Base-by-base conservation (phyloP, 2,888 invertebrate genomes). In the Hemistola chrysoprasaria region DNA sequence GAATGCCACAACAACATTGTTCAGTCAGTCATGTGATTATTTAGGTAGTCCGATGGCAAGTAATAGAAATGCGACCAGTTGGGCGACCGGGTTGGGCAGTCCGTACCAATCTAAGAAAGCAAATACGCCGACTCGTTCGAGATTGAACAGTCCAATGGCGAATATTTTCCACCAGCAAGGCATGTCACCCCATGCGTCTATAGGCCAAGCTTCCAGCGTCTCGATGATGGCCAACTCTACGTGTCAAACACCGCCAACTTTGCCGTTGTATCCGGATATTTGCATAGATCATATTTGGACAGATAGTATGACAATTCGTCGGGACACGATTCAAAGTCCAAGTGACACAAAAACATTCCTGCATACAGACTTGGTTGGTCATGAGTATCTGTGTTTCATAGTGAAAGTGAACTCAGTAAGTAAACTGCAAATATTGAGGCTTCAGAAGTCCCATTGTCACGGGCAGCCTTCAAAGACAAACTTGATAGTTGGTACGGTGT, bases 241-340 rank as follows among this genome's bases (percentile, higher is more conserved):
- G 10, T 75, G 81, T 0, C 90, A 90, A 45, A 59, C 75, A 0
- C 90, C 85, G 26, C 91, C 90, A n/a, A 81, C 92, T 0, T 89
- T 94, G 54, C 95, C 95, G 0, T 80, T 96, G 11, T 93, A 93
- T 56, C 97, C 98, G 0, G 95, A 95, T 56, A 90, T 97, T 50
- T 97, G 97, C 63, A 86, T 98, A 27, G 97, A 98, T 56, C 94
- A 95, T 66, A 85, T 97, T 7, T 98, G 98, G 98, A 95, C 95
- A 0, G 98, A 98, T 62, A 92, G 86, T 43, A 85, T 81, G 47
- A 61, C 59, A 0, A 70, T 82, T 1, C 67, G 56, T 47, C 62
- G 78, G 50, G 90, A 83, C 71, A 64, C 64, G 27, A 57, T 82
- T 0, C 90, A 90, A 45, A 69, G 51, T 22, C 39, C 65, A 0